A percentile compares a stretch with the other conserved stretches of the same genome.
phyloP scores from a whole-genome alignment of 2,888 invertebrate species.

The Keiferia lycopersicella region DNA sequence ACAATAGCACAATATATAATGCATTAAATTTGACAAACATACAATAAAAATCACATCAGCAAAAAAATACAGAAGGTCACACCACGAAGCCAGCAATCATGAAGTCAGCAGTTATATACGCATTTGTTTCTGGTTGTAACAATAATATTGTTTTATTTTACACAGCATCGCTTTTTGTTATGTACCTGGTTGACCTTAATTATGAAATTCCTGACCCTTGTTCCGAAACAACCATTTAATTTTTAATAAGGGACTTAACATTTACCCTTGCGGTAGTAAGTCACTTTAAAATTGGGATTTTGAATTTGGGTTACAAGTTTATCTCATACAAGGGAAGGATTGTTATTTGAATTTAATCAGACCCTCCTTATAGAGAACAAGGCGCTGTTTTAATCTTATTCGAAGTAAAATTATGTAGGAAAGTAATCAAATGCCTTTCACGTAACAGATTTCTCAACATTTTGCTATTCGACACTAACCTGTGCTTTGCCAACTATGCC shows the following conservation, averaged over 20 bases:
- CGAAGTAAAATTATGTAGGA: background rate
- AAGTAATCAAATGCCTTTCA: background rate
- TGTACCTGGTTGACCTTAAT: conserved; percentile 15
- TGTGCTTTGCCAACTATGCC: background rate
- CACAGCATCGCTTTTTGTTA: background rate
- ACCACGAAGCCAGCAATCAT: conserved; percentile 1
- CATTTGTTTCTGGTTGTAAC: background rate
- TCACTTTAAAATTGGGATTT: background rate
- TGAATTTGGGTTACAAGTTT: background rate
- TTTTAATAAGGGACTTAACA: background rate
- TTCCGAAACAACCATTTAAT: conserved; percentile 1
- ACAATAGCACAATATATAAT: conserved; percentile 5
- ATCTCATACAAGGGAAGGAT: too few species aligned
- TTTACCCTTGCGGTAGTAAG: background rate
- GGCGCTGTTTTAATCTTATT: too few species aligned
- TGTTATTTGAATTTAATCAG: too few species aligned
- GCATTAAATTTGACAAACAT: background rate
- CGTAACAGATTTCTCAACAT: background rate
- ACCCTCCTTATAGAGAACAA: too few species aligned
- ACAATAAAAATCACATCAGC: conserved; percentile 13
- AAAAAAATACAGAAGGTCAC: conserved; percentile 9
- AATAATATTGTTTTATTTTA: background rate
- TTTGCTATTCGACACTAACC: background rate
- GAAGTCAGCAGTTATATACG: background rate
- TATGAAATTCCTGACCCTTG: conserved; percentile 9